Evolutionary conservation across 2,888 invertebrate species (phyloP), one percentile per base, ranked within the genome.

Genomic region (Agelastica alni): DNA sequence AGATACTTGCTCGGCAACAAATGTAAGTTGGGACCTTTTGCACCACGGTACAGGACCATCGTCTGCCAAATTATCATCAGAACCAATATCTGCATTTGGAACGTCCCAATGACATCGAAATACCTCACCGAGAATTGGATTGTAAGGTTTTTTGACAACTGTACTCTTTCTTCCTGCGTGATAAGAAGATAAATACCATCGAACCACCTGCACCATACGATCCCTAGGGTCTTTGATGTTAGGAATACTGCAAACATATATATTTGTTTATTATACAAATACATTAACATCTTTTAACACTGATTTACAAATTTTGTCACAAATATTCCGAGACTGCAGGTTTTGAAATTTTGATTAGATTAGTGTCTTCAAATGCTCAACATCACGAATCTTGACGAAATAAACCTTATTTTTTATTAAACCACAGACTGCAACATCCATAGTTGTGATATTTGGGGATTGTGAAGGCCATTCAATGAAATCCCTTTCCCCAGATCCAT

Each of bases 91-190:
- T 17, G 36, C 28, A 22, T 58, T 52, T 2, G 79, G 83, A 58
- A 91, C 75, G 68, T 91, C 88, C 93, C 92, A 92, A 74, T 89
- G 84, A 73, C 93, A 94, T 55, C 89, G 85, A 79, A 99, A 99
- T 55, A 94, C 86, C 80, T 99, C 99, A 1, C 99, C 99, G 67
- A 99, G 79, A 64, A 99, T 91, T 2, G 99, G 98, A 81, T 99
- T 99, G 80, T 98, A 99, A 0, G 98, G 98, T 75, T 99, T 99
- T 80, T 97, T 98, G 60, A 98, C 97, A 14, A 99, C 96, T 31
- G 93, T 87, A 60, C 94, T 94, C 77, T 96, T 96, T 60, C 99
- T 85, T 1, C 98, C 98, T 2, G 99, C 99, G 80, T 99, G 98
- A 80, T 96, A 99, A 53, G 98, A 96, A 66, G 96, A 96, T 68